These are phyloP conservation scores for Trigoniulus corallinus DNA, from an alignment of 1,140 invertebrate species.

Conservation along the genomic window DNA sequence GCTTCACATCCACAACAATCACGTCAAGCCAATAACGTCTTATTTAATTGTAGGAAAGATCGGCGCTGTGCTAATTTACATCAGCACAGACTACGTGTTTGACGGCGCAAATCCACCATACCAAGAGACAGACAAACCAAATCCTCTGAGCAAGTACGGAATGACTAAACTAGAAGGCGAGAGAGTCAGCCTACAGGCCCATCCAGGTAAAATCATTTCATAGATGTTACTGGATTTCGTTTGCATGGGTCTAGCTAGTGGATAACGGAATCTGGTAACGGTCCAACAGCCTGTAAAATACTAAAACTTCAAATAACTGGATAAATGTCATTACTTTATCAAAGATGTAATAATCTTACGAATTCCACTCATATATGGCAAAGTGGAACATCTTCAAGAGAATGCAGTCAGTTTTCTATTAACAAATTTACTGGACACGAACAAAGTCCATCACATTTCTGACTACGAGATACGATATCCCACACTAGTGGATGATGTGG, in stretches of 20 bases:
- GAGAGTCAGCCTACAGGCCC: constrained; percentile 20
- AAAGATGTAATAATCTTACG: constrained; percentile 30
- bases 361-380: constrained; percentile 35
- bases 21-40: not conserved
- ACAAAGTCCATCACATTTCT: constrained; percentile 20
- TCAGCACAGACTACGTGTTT: constrained; percentile 43
- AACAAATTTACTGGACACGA: constrained; percentile 18
- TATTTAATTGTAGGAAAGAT: constrained; percentile 17
- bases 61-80: constrained; percentile 30
- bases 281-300: too few species aligned
- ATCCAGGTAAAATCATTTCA: too few species aligned
- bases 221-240: too few species aligned
- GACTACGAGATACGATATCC: constrained; percentile 33
- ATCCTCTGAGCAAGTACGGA: constrained; percentile 38
- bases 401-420: constrained; percentile 35
- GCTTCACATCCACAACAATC: too few species aligned
- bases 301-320: too few species aligned
- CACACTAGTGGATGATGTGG: constrained; percentile 30
- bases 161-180: constrained; percentile 34
- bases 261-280: too few species aligned
- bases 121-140: constrained; percentile 24
- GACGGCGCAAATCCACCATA: constrained; percentile 36
- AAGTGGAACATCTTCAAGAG: constrained; percentile 31
- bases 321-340: constrained; percentile 9
- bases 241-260: too few species aligned